Base-by-base conservation (phyloP, 1,140 invertebrate genomes). In the Parapsyche elsis region DNA sequence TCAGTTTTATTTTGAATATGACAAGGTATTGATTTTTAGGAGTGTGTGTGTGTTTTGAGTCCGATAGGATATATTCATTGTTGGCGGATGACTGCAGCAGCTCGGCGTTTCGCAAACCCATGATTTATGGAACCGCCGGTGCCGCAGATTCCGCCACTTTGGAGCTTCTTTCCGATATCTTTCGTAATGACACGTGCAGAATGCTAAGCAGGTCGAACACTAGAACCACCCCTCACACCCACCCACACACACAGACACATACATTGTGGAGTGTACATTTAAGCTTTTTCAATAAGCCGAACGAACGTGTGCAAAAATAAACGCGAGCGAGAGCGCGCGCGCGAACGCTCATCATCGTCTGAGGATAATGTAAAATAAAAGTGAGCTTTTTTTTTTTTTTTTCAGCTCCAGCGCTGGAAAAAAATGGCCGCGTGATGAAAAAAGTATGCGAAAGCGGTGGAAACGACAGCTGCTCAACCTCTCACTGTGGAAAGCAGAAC, bases 391-490 rank as follows among this genome's bases (percentile, higher is more conserved):
- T 19, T 67, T 64, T 64, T 23, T 59, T 23, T 1, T 23, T 53
- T 19, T 61, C 21, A 23, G 59, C 59, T 61, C n/a, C 21, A 67
- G 24, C 14, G n/a, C 45, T 24, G 49, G 53, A 75, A 75, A 75
- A 75, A 21, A 24, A n/a, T 46, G 9, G 59, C 16, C 21, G 19
- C 59, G 73, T 30, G 45, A 53, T 49, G 19, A 75, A 75, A 75
- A 75, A 24, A 53, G 73, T 21, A n/a, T 1, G 44, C 46, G 24
- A 57, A 75, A 74, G 71, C 49, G 19, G 49, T 26, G 73, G 24
- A 24, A 75, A 57, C 73, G 73, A 75, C 73, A 75, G 73, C 73
- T 75, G 73, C 24, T 49, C 23, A 49, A 16, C 12, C 46, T 53
- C 73, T 57, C 73, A 75, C n/a, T 5, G 45, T 14, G 67, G 10